Evolutionary conservation across 1,140 invertebrate genomes (phyloP), one percentile per base, ranked within the genome.

Genomic region (Drosophila sechellia): DNA sequence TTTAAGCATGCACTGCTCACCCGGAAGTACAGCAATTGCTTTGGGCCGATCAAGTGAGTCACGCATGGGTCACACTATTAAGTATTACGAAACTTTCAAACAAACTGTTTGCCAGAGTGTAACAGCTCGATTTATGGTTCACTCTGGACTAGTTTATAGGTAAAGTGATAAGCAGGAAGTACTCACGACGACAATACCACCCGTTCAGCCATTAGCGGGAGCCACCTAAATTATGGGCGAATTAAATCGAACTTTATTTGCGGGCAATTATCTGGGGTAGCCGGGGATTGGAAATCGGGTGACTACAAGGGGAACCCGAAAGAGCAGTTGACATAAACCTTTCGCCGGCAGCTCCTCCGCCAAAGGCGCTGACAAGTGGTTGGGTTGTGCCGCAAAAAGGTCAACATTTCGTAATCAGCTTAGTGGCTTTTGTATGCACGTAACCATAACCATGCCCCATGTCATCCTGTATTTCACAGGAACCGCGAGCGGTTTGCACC

Each of bases 361-460:
- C 79, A 84, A 89, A 84, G 76, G 68, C 64, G 64, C 61, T 72
- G 84, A 89, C 84, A 89, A 89, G 84, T 89, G 84, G 84, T 64
- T 61, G 49, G 49, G 49, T 25, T 70, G 20, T 8, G 49, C 69
- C 61, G 70, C 49, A 65, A 89, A 86, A 89, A 89, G 84, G 84
- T 87, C 84, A 87, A 77, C 68, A 89, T 89, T 89, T 89, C 84
- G 84, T 89, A 89, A 89, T 89, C 84, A 84, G 73, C 79, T 84
- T 77, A 61, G 81, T 79, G 83, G 77, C 77, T 80, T 80, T 63
- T 70, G 78, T 78, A 65, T 83, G 66, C 65, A 89, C 83, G 84
- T 87, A 89, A 89, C 83, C 80, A 89, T 84, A 89, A 77, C 77
- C 79, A 72, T 79, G 58, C 79, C 59, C 74, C 83, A 89, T 89